Percentiles rank a stretch among this genome's conserved stretches.
These are phyloP conservation scores for Chiridota heheva DNA, from an alignment of 35 echinoderm and acorn worm species.

Conservation along the genomic window DNA sequence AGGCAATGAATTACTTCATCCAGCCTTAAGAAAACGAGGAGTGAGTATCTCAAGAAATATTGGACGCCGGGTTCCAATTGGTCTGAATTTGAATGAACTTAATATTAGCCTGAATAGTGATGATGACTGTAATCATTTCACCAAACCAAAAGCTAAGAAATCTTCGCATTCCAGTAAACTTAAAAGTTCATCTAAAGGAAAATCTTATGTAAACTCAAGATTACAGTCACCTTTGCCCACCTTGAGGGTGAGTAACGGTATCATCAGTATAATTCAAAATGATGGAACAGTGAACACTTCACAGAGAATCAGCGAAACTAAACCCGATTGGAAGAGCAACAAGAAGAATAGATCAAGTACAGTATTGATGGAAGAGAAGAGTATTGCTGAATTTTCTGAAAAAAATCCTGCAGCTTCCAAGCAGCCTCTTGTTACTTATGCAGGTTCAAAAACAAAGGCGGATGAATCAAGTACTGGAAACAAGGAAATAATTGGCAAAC, in stretches of 20 bases:
- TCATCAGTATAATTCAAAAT: background rate
- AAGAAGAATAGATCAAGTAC: background rate
- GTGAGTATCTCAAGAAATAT: conserved; percentile 40
- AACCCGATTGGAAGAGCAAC: background rate
- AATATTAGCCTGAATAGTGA: background rate
- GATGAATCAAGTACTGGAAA: too few relatives aligned
- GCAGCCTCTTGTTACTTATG: too few relatives aligned
- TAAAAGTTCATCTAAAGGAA: too few relatives aligned
- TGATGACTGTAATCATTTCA: too few relatives aligned
- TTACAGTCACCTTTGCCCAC: too few relatives aligned
- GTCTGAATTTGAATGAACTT: conserved; percentile 9
- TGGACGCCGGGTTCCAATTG: conserved; percentile 7
- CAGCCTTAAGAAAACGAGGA: conserved; percentile 40
- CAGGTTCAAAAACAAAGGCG: too few relatives aligned
- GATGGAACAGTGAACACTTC: too few relatives aligned
- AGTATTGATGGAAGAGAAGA: conserved; percentile 2
- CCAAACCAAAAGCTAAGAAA: too few relatives aligned
- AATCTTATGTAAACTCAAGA: too few relatives aligned
- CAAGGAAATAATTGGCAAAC: too few relatives aligned
- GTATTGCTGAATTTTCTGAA: background rate
- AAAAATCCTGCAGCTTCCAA: too few relatives aligned
- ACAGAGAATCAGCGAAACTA: conserved; percentile 4
- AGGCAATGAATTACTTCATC: conserved; percentile 53
- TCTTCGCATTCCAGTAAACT: too few relatives aligned
- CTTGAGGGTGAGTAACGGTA: background rate